These are phyloP conservation scores for Hymenochirus boettgeri DNA, from an alignment of 2,113 vertebrate genomes.

Conservation along the genomic window DNA sequence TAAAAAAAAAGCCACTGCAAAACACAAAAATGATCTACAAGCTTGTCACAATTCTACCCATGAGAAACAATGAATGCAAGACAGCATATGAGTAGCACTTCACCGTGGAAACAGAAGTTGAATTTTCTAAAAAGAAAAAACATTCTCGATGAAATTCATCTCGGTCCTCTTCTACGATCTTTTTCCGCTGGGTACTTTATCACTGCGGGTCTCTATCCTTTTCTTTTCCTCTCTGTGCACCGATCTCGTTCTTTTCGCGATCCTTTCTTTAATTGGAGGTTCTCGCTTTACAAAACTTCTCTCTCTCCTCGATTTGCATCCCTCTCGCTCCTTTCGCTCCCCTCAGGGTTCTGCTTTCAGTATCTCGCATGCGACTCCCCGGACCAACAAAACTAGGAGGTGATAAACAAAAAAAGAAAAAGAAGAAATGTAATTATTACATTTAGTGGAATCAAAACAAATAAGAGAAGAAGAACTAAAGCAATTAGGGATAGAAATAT, in stretches of 20 bases:
- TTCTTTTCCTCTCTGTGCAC: constrained; percentile 55
- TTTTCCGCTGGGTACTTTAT: constrained; percentile 51
- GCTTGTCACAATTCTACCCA: no score
- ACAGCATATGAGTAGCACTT: no score
- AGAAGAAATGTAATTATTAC: not conserved
- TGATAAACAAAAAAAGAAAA: not conserved
- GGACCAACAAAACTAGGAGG: constrained; percentile 76
- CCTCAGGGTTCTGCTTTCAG: constrained; percentile 55
- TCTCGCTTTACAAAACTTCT: constrained; percentile 49
- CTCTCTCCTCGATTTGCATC: constrained; percentile 44
- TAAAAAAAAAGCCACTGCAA: no score
- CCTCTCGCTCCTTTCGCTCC: constrained; percentile 54
- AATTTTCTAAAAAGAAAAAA: not conserved
- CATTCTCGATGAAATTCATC: constrained; percentile 66
- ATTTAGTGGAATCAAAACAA: no score
- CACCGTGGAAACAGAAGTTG: no score
- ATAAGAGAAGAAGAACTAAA: no score
- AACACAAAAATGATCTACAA: no score
- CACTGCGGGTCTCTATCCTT: constrained; percentile 53
- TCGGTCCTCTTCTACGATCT: constrained; percentile 46
- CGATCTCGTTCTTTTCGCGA: constrained; percentile 53
- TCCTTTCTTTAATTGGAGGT: constrained; percentile 43
- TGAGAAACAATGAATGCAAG: no score
- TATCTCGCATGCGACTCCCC: constrained; percentile 64
- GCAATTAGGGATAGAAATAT: not conserved